Evolutionary conservation across 2,797 vertebrate genomes (phyloP).

Genomic region (Rhinogobio ventralis): DNA sequence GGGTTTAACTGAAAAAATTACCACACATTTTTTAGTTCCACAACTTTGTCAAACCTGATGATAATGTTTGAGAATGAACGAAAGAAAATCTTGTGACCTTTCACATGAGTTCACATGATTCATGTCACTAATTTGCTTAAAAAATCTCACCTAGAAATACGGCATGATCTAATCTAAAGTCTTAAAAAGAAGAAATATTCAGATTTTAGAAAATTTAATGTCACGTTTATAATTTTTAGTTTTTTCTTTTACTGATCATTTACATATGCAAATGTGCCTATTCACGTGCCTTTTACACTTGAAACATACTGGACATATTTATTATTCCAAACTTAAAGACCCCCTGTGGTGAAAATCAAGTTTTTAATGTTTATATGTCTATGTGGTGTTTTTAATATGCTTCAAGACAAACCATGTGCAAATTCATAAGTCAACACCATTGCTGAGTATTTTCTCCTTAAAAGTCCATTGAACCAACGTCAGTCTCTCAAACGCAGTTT

Average conservation of each 20-base stretch:
- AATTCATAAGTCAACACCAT: too few species aligned
- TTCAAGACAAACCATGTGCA: too few species aligned
- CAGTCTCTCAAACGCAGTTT: too few species aligned
- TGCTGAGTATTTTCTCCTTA: too few species aligned
- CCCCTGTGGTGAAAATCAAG: too few species aligned
- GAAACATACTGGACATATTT: not conserved
- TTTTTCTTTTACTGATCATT: not conserved
- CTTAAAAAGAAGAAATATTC: not conserved
- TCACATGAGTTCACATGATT: not conserved
- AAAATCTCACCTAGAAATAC: not conserved
- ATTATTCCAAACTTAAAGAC: not conserved
- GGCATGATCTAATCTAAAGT: not conserved
- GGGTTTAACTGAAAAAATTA: not conserved
- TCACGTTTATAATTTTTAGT: not conserved
- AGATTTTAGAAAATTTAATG: too few species aligned
- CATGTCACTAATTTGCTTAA: not conserved
- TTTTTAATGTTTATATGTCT: too few species aligned
- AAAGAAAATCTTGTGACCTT: not conserved
- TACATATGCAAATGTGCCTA: not conserved
- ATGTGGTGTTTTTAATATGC: too few species aligned
- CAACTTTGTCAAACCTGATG: not conserved
- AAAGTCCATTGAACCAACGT: too few species aligned
- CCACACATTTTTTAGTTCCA: too few species aligned
- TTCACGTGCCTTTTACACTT: not conserved
- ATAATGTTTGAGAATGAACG: not conserved